Percentiles rank a stretch among this genome's conserved stretches.
Evolutionary conservation across 2,797 vertebrate genomes (phyloP).

Genomic region (Valencia hispanica): DNA sequence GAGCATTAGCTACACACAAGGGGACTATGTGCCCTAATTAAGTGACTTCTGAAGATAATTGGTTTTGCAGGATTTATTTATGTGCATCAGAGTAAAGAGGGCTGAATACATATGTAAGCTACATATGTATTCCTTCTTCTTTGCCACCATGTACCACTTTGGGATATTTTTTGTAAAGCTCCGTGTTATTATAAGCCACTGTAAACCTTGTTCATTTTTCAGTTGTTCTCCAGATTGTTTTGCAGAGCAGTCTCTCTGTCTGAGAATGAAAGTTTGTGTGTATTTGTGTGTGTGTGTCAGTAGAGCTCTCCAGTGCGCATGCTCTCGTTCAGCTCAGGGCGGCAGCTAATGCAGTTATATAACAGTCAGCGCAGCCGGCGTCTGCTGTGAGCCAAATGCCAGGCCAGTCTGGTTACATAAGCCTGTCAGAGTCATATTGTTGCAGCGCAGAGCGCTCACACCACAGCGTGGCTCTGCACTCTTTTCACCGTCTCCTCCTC

Average conservation of each 20-base stretch:
- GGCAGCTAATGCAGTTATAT: slow-evolving; percentile 85
- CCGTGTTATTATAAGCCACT: not conserved
- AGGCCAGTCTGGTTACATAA: slow-evolving; percentile 83
- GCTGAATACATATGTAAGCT: not conserved
- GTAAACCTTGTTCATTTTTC: not conserved
- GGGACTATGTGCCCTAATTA: not conserved
- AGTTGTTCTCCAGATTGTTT: slow-evolving; percentile 13
- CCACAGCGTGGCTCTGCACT: slow-evolving; percentile 65
- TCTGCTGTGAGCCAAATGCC: slow-evolving; percentile 83
- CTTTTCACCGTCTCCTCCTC: slow-evolving; percentile 56
- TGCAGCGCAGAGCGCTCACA: slow-evolving; percentile 72
- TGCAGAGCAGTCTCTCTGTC: slow-evolving; percentile 36
- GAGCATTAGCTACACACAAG: not conserved
- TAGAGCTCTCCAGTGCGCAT: slow-evolving; percentile 63
- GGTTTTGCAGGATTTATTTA: not conserved
- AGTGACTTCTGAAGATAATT: not conserved
- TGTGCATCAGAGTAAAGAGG: not conserved
- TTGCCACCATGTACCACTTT: too few relatives aligned
- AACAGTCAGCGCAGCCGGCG: slow-evolving; percentile 79
- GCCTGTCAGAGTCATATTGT: slow-evolving; percentile 80
- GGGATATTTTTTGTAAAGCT: not conserved
- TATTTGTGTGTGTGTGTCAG: slow-evolving; percentile 28
- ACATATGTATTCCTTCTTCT: not conserved
- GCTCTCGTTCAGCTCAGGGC: slow-evolving; percentile 71
- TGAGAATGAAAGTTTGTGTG: slow-evolving; percentile 27